These are phyloP conservation scores for Artibeus lituratus DNA, from an alignment of 2,797 vertebrate species.

Conservation along the genomic window DNA sequence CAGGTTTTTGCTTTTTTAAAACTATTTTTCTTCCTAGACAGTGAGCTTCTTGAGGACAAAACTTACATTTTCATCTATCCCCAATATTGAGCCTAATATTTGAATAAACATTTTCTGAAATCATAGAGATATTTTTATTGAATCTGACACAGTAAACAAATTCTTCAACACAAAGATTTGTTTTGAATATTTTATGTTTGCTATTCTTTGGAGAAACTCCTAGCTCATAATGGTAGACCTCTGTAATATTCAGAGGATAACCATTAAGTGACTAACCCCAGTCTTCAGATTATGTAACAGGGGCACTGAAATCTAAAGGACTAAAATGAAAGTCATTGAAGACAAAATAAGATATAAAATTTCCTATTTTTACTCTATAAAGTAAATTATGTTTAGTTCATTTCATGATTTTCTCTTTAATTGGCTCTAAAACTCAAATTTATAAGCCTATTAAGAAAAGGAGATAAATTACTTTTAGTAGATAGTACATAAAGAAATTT, in stretches of 20 bases:
- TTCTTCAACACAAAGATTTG: neutral
- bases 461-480: slow-evolving; percentile 40
- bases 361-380: neutral
- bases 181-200: neutral
- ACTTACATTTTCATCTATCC: neutral
- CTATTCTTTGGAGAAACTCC: neutral
- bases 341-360: slow-evolving; percentile 38
- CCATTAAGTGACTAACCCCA: neutral
- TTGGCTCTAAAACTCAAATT: slow-evolving; percentile 58
- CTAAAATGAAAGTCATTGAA: neutral
- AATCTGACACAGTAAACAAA: neutral
- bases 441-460: slow-evolving; percentile 57
- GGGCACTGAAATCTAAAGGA: neutral
- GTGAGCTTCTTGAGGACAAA: neutral
- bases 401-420: slow-evolving; percentile 43
- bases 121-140: neutral
- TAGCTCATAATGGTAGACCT: neutral
- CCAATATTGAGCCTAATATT: neutral
- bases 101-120: slow-evolving; percentile 33
- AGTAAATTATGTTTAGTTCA: slow-evolving; percentile 50
- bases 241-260: neutral
- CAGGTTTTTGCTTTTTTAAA: neutral
- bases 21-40: neutral
- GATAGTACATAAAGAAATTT: slow-evolving; percentile 35
- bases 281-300: neutral